These are phyloP conservation scores for Arvicola amphibius DNA, from an alignment of 2,797 vertebrate genomes.

Conservation along the genomic window DNA sequence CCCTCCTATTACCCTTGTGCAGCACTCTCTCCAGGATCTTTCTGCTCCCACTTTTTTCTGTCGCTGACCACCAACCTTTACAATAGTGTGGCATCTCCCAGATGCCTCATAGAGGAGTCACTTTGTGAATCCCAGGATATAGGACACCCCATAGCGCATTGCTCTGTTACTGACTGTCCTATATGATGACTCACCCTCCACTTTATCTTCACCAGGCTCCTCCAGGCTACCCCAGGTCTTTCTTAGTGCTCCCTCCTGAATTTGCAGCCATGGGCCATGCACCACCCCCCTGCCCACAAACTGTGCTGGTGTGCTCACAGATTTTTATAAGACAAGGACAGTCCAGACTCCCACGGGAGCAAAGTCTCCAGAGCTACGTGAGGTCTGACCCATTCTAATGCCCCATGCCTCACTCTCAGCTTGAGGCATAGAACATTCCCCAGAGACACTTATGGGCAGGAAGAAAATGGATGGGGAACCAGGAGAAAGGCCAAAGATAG, in stretches of 20 bases:
- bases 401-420: neutral
- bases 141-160: neutral
- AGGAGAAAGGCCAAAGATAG: rapidly evolving
- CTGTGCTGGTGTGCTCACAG: too few species aligned
- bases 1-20: too few species aligned
- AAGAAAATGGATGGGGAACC: too few species aligned
- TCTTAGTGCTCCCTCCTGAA: rapidly evolving
- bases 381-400: rapidly evolving
- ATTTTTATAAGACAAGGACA: rapidly evolving
- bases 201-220: neutral
- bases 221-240: neutral
- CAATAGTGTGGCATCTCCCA: neutral
- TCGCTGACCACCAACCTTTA: neutral
- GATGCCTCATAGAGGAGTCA: too few species aligned
- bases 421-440: rapidly evolving
- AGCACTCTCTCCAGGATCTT: neutral
- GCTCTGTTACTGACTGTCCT: too few species aligned
- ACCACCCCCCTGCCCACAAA: neutral
- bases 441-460: neutral
- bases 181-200: rapidly evolving
- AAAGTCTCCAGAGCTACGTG: neutral
- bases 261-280: neutral
- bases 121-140: too few species aligned
- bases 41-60: rapidly evolving
- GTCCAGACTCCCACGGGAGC: neutral